Base-by-base conservation (phyloP, 2,888 invertebrate genomes). In the Strigamia maritima region DNA sequence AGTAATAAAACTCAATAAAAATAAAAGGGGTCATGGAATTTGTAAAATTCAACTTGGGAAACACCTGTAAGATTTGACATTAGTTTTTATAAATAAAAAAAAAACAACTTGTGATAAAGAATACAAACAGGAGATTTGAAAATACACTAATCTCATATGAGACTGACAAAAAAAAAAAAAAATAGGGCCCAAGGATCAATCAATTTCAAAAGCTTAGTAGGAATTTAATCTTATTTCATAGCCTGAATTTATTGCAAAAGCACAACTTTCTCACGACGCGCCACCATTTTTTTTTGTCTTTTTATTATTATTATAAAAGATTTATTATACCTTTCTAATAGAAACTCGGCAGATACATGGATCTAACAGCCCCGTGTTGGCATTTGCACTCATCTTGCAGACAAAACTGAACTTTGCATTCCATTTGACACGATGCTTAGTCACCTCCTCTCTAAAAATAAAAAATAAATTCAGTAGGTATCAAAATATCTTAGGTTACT, bases 321-420 rank as follows among this genome's bases (percentile, higher is more conserved):
- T 28, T 10, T 75, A 79, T 81, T 84, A 84, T 83, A 91, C 98
- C 90, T 96, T 97, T 86, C 98, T 90, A 84, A 98, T 94, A 81
- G 98, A 98, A 85, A 98, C 93, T 85, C 98, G 90, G 86, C 97
- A 90, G 83, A 93, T 90, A 87, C 98, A 97, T 79, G 94, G 93
- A 88, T 98, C 98, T 82, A 98, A 90, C 82, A 97, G 93, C 81
- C 97, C 96, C 26, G 97, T 97, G 84, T 93, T 93, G 74, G 95
- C 94, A 88, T 95, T 97, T 82, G 97, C 97, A 86, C 94, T 93
- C 94, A 98, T 97, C 88, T 97, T 97, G 89, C 97, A 97, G 82
- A 92, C 91, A 87, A 98, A 98, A 84, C 92, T 91, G 88, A 96
- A 97, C 84, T 91, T 91, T 81, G 93, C 92, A 86, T 92, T 92